Percentiles rank a stretch among this genome's conserved stretches.
Evolutionary conservation across 2,888 invertebrate genomes (phyloP).

Genomic region (Aphrophora alni): DNA sequence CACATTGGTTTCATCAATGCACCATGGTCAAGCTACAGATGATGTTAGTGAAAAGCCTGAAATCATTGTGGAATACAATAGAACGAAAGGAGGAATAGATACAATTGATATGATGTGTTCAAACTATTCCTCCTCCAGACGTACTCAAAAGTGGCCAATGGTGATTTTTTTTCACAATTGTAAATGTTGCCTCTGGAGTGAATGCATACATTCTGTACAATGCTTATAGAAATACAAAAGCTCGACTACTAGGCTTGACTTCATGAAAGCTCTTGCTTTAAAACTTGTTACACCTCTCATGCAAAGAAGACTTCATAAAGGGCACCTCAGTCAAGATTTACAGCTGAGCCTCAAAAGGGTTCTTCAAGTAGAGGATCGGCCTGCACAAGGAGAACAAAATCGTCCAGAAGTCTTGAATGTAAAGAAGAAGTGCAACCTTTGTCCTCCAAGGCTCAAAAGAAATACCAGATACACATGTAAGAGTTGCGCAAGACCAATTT

Average conservation of each 20-base stretch:
- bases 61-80: too few relatives aligned
- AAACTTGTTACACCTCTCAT: too few relatives aligned
- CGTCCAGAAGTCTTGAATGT: neutral
- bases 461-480: neutral
- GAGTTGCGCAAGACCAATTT: neutral
- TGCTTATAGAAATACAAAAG: too few relatives aligned
- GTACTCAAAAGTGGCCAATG: too few relatives aligned
- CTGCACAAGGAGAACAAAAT: neutral
- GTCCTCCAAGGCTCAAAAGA: too few relatives aligned
- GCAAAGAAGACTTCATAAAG: neutral
- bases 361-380: neutral
- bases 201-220: too few relatives aligned
- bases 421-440: neutral
- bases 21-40: too few relatives aligned
- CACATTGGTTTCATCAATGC: too few relatives aligned
- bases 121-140: too few relatives aligned
- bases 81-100: too few relatives aligned
- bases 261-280: neutral
- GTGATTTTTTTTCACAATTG: constrained; percentile 7
- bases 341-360: neutral
- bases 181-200: constrained; percentile 14
- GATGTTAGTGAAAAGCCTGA: too few relatives aligned
- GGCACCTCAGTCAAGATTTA: neutral
- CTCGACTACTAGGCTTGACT: neutral
- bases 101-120: too few relatives aligned